Conservation (phyloP, 2,888 invertebrate species). For the Latrodectus elegans region DNA sequence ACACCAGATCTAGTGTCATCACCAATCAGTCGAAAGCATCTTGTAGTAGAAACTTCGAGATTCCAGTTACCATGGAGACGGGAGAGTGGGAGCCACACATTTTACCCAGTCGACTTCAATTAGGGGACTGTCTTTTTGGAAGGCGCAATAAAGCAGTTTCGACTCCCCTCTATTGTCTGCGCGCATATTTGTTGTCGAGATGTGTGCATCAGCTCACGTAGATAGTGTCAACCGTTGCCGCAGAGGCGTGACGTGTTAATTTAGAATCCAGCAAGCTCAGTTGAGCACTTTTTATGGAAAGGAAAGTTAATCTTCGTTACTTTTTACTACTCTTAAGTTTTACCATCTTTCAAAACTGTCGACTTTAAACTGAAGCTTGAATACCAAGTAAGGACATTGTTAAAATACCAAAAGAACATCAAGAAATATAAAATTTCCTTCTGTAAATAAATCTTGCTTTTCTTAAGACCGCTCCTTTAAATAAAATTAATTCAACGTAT, state of each 20-base stretch:
- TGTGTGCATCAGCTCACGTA: not conserved
- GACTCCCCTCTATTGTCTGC: constrained; percentile 11
- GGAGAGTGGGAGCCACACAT: constrained; percentile 33
- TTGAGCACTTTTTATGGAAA: no score
- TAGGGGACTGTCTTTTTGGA: constrained; percentile 36
- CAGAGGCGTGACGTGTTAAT: constrained; percentile 58
- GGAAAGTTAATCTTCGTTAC: no score
- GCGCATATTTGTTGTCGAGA: constrained; percentile 5
- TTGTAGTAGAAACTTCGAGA: constrained; percentile 46
- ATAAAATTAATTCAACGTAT: no score
- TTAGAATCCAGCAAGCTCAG: not conserved
- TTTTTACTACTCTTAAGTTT: no score
- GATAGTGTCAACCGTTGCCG: constrained; percentile 14
- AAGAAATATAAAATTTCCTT: no score
- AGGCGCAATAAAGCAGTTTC: constrained; percentile 52
- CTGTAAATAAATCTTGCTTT: no score
- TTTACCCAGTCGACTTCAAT: constrained; percentile 64
- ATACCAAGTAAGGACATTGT: no score
- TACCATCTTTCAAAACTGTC: no score
- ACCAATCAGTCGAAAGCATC: constrained; percentile 60
- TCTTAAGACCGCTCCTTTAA: no score
- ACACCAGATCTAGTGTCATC: constrained; percentile 31
- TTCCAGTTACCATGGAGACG: constrained; percentile 45
- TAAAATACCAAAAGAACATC: no score
- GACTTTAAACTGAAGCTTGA: no score